Evolutionary conservation across 1,140 invertebrate species (phyloP).

Genomic region (Archegozetes longisetosus): DNA sequence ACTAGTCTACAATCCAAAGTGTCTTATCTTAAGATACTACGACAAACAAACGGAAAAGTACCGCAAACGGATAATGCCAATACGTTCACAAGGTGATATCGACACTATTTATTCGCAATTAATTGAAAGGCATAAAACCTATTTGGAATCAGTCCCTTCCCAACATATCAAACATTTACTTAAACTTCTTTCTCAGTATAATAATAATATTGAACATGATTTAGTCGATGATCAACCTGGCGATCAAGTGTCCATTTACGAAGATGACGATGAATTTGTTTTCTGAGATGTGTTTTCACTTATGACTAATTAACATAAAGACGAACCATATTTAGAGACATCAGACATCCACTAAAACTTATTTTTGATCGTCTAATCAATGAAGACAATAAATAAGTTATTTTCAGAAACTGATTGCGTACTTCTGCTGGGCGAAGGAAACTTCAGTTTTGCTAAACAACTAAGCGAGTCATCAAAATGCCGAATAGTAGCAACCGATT

Average conservation of each 20-base stretch:
- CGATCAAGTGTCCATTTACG: neutral
- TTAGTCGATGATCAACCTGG: neutral
- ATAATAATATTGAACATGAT: neutral
- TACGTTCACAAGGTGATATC: neutral
- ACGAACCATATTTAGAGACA: too few species aligned
- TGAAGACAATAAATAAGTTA: neutral
- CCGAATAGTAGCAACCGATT: neutral
- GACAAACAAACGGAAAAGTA: neutral
- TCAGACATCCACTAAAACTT: too few species aligned
- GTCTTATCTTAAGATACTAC: neutral
- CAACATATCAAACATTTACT: neutral
- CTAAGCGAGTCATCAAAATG: neutral
- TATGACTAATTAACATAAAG: too few species aligned
- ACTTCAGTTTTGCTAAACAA: neutral
- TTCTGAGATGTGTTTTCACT: too few species aligned
- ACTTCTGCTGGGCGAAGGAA: neutral
- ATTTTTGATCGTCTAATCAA: too few species aligned
- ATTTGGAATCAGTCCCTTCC: neutral
- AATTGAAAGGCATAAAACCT: neutral
- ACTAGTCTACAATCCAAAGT: neutral
- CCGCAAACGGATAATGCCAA: neutral
- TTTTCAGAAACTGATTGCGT: neutral
- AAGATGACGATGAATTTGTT: neutral
- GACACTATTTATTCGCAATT: neutral
- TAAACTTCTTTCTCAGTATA: neutral